Base-by-base conservation (phyloP, 30 jellyfish, hydroid and myxozoan species). In the Mastigias papua region DNA sequence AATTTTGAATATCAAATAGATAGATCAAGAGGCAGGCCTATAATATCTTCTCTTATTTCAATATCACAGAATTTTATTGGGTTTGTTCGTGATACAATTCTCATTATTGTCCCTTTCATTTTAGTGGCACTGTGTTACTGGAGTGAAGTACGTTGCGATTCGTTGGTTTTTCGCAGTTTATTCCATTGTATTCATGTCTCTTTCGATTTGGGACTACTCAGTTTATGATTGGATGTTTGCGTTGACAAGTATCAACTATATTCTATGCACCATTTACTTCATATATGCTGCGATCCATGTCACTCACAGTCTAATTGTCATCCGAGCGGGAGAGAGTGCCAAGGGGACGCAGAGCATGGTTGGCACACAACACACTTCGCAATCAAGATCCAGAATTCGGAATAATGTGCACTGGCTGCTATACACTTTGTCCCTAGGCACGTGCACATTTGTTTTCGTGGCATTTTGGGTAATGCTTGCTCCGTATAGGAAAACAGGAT, bases 401-500 rank as follows among this genome's bases (percentile, higher is more conserved):
- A 25, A 11, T 75, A 82, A 68, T 31, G 77, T 74, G 31, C 93
- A 84, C 60, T 92, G 98, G 98, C 60, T 92, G 23, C 73, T 92
- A n/a, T 75, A 62, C 80, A 86, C 78, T 65, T 25, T 86, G 57
- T 33, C 93, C 6, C 49, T 86, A 21, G 77, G 46, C 58, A 3
- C 50, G 60, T 77, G 96, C 82, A 86, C 96, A 0, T 60, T 86
- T 20, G 94, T 92, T 15, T 74, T 86, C n/a, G 21, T 86, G 21
- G 87, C 87, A 20, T 92, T 74, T 61, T 92, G 98, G 98, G 78
- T 71, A 42, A 74, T 86, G 75, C 65, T 92, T 19, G 89, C 88
- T 20, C 93, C 92, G 19, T 15, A 75, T 37, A 31, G 87, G 33
- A 77, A 78, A 69, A 84, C 74, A 21, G 87, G 90, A 23, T 58